Evolutionary conservation across 2,113 vertebrate genomes (phyloP), one percentile per base, ranked within the genome.

Genomic region (Laterallus jamaicensis): DNA sequence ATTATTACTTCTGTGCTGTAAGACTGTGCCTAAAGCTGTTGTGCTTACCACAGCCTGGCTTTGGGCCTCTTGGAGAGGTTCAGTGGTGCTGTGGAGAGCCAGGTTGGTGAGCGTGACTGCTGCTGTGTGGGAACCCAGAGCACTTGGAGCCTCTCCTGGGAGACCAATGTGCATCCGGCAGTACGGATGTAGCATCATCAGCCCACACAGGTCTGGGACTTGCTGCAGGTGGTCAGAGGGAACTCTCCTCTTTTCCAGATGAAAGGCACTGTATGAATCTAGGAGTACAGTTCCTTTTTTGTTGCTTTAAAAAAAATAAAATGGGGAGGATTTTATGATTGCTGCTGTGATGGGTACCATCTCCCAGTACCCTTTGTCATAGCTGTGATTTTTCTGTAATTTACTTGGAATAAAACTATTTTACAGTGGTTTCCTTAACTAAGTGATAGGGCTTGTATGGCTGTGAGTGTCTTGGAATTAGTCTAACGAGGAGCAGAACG

Each of bases 171-270:
- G 68, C 69, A 81, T 91, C 92, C 1, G 18, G 91, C 76, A 40
- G 66, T 15, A 15, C 26, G 26, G 88, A 86, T 96, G 83, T 78
- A 84, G 83, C 80, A 29, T 87, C 22, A 2, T n/a, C 95, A 91
- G 95, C 96, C 96, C 95, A 92, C 96, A 89, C 92, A 94, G 96
- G 73, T 56, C 91, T 95, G 94, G 93, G 95, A 89, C 80, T 95
- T 95, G 14, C 10, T 96, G 96, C 96, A 97, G 94, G 93, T 93
- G 94, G 56, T 26, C 74, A 73, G 92, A 91, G 81, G 70, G 89
- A 93, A 82, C 35, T 86, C 22, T 69, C 29, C 42, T 84, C 74
- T 92, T 86, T 93, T 87, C 94, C 93, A 94, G 76, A 94, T 89
- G 91, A 95, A 94, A 86, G 69, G 10, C 21, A 5, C 73, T 76